phyloP scores from a whole-genome alignment of 2,797 vertebrate genomes.

The Channallabes apus region DNA sequence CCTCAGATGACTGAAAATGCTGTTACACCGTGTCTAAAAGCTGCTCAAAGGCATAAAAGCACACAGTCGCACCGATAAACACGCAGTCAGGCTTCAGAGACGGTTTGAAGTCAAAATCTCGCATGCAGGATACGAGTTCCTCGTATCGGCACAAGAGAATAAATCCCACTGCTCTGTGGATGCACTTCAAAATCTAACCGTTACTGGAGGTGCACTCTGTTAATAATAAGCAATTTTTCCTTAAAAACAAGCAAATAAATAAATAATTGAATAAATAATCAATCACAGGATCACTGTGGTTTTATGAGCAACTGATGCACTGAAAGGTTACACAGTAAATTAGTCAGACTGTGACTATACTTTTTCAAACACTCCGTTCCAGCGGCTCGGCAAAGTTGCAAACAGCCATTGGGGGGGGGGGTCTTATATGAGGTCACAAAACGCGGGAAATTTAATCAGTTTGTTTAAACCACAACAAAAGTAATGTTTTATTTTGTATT shows the following conservation, averaged over 20 bases:
- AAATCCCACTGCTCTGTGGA: slow-evolving; percentile 6
- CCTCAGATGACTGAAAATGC: background rate
- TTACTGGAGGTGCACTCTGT: background rate
- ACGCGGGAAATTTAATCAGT: too few relatives aligned
- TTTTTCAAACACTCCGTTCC: too few relatives aligned
- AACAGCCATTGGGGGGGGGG: too few relatives aligned
- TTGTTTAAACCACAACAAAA: too few relatives aligned
- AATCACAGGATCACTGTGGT: background rate
- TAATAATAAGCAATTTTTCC: background rate
- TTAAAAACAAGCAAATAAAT: background rate
- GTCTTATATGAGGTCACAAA: too few relatives aligned
- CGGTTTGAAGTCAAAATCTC: background rate
- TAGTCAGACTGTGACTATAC: too few relatives aligned
- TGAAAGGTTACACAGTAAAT: background rate
- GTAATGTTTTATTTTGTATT: too few relatives aligned
- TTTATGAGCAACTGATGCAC: background rate
- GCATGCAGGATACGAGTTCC: background rate
- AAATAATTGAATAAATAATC: too few relatives aligned
- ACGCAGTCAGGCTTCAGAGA: slow-evolving; percentile 13
- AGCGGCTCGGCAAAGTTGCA: too few relatives aligned
- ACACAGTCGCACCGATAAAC: background rate
- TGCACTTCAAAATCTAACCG: background rate
- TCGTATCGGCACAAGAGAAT: background rate
- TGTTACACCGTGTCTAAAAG: background rate
- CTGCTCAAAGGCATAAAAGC: background rate